Evolutionary conservation across 2,888 invertebrate genomes (phyloP), one percentile per base, ranked within the genome.

Genomic region (Plagodis dolabraria): DNA sequence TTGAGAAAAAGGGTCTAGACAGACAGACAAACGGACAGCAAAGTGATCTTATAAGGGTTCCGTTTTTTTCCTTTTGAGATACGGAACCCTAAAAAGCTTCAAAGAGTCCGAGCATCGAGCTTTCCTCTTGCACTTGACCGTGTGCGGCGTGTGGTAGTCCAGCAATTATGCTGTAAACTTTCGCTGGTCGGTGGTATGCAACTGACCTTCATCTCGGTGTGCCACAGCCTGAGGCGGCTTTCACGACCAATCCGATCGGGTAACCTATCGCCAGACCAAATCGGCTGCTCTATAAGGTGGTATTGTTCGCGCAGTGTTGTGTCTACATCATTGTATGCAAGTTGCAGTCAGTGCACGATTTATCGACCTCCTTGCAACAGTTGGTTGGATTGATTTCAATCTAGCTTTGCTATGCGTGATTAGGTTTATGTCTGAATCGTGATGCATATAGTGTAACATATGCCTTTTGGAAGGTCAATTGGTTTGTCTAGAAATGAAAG

Each of bases 61-160:
- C n/a, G n/a, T n/a, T n/a, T n/a, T n/a, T n/a, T n/a, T n/a, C n/a
- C n/a, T n/a, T n/a, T n/a, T n/a, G n/a, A n/a, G n/a, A n/a, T n/a
- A n/a, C n/a, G n/a, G n/a, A n/a, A n/a, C n/a, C n/a, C n/a, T n/a
- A n/a, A n/a, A n/a, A 70, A 66, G 66, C 60, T 53, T 44, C 57
- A 58, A 68, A 62, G 49, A 52, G 35, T 49, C 65, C 53, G 63
- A 57, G 55, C 43, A 59, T 51, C 62, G 63, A 70, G 77, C 79
- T 79, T 82, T 79, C 79, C 76, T n/a, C n/a, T 79, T 82, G 81
- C 85, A 86, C 87, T 86, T 87, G 87, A 86, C 86, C 82, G 79
- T 50, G 48, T 55, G 58, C 51, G 50, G 42, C 82, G 79, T 50
- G 47, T 55, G 58, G 54, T 54, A 45, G 57, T 10, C 22, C 73